A percentile compares a stretch with the other conserved stretches of the same genome.
phyloP scores from a whole-genome alignment of 2,797 vertebrate species.

The Staurois parvus region DNA sequence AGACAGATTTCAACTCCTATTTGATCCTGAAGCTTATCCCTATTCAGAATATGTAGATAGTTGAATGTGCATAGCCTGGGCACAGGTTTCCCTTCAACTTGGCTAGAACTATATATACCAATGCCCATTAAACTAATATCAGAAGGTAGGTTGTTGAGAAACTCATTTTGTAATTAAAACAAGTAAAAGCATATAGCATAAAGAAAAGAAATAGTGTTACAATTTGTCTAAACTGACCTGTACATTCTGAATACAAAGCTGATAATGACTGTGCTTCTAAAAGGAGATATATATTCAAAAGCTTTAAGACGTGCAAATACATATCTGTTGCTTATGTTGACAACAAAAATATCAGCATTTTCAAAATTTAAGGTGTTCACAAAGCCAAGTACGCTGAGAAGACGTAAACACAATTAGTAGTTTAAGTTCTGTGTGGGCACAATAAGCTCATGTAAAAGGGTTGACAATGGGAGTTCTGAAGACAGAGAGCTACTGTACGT shows the following conservation, averaged over 20 bases:
- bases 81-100: no score
- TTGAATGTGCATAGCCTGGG: no score
- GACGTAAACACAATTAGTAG: constrained; percentile 36
- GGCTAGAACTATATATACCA: no score
- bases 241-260: constrained; percentile 1
- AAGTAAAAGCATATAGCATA: background rate
- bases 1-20: no score
- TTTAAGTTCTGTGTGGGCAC: constrained; percentile 40
- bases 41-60: no score
- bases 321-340: constrained; percentile 15
- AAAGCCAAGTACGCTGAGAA: background rate
- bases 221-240: background rate
- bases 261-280: constrained; percentile 22
- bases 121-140: no score
- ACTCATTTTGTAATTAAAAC: no score
- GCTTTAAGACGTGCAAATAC: constrained; percentile 22
- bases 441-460: constrained; percentile 29
- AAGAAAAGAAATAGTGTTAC: constrained; percentile 8
- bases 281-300: constrained; percentile 2
- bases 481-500: constrained; percentile 26
- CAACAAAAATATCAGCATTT: constrained; percentile 17
- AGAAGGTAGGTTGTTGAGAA: no score
- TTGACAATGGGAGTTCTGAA: constrained; percentile 26
- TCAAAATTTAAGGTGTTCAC: background rate
- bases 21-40: no score